phyloP scores from a whole-genome alignment of 2,888 invertebrate genomes.

The Agrochola macilenta region DNA sequence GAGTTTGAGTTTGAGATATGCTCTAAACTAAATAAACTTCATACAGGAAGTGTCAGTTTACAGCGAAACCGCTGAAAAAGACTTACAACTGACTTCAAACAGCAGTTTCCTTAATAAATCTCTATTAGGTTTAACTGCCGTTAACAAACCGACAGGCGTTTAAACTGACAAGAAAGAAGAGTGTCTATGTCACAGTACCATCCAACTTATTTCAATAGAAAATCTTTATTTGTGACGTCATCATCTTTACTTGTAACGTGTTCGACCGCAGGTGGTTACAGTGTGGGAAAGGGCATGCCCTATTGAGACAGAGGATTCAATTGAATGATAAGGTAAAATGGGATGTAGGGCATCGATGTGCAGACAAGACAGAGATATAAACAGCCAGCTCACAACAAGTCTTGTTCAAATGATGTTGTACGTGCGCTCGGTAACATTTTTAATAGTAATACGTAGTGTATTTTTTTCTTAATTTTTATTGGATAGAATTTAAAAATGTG shows the following conservation, averaged over 20 bases:
- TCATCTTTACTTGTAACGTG: not conserved
- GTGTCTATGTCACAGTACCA: not conserved
- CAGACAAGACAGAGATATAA: not conserved
- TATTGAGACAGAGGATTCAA: not conserved
- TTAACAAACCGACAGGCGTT: slow-evolving; percentile 25
- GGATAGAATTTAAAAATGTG: too few species aligned
- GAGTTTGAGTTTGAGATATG: not conserved
- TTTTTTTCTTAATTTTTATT: too few species aligned
- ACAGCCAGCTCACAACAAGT: not conserved
- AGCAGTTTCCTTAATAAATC: slow-evolving; percentile 18
- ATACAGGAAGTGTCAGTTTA: not conserved
- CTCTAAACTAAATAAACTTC: not conserved
- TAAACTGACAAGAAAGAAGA: slow-evolving; percentile 6
- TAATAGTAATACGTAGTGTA: not conserved
- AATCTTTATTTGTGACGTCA: slow-evolving; percentile 1
- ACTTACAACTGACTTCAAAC: not conserved
- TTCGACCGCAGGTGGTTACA: not conserved
- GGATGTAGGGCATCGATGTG: not conserved
- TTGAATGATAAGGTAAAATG: not conserved
- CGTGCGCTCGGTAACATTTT: not conserved
- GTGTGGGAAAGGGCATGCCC: slow-evolving; percentile 4
- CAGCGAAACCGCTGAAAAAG: not conserved
- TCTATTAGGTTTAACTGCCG: slow-evolving; percentile 1
- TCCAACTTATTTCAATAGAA: slow-evolving; percentile 27
- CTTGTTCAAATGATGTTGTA: not conserved